Base-by-base conservation (phyloP, 2,888 invertebrate species). In the Acanthosoma haemorrhoidale region DNA sequence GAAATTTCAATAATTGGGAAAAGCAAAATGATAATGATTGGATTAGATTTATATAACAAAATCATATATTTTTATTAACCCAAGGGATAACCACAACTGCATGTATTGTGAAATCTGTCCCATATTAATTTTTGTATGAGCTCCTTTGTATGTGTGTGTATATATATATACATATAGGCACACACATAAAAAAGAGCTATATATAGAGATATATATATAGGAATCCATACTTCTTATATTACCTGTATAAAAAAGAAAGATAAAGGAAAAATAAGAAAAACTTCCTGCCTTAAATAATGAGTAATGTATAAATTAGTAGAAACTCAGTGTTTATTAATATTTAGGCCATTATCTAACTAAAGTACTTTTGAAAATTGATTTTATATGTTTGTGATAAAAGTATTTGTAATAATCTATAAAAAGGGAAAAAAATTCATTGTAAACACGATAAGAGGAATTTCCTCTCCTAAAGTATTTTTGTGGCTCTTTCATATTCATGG, bases 341-440 rank as follows among this genome's bases (percentile, higher is more conserved):
- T 51, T 51, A 51, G 25, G 13, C 51, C 51, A 51, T 51, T 25
- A 21, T 51, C 25, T 51, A 51, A 25, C 25, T 25, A 25, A 51
- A 51, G 51, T 51, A 25, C 21, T 51, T 51, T 43, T 25, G 9
- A 51, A 51, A 51, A 6, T 51, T 51, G 51, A 51, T 51, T 51
- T 51, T 51, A 25, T 51, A 51, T 51, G 51, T 51, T 51, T 51
- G 51, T 51, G 51, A 51, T 51, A 51, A 51, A 25, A 51, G 51
- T 51, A 51, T 51, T 51, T 21, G n/a, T 51, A 51, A 51, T 25
- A 25, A 51, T 21, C 51, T 25, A 51, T 25, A 51, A 51, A 25
- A 51, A 25, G 51, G 21, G 25, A 9, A n/a, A 25, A 25, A 51
- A 51, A n/a, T 51, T 13, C 51, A 51, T 51, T 51, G 25, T 51